Conservation (phyloP, 2,888 invertebrate genomes). For the Polydrusus pterygomalis region DNA sequence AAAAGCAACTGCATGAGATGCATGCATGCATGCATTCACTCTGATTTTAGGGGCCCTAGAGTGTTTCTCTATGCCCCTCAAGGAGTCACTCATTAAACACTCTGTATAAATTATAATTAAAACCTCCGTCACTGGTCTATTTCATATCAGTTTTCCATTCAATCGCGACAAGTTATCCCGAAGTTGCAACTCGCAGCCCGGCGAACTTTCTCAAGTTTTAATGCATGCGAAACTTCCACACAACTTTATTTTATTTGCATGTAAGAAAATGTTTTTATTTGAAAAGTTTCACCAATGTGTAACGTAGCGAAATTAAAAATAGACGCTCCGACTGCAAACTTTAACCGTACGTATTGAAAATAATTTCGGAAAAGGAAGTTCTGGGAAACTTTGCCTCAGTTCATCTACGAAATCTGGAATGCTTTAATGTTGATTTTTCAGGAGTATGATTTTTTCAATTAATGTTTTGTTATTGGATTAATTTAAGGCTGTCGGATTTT, state of each 20-base stretch:
- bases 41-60: no score
- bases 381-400: slow-evolving; percentile 26
- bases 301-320: slow-evolving; percentile 53
- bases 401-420: slow-evolving; percentile 18
- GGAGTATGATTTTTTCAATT: no score
- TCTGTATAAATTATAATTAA: no score
- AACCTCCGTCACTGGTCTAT: neutral
- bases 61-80: no score
- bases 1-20: no score
- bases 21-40: no score
- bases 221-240: slow-evolving; percentile 49
- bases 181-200: slow-evolving; percentile 30
- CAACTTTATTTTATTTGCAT: slow-evolving; percentile 54
- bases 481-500: no score
- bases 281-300: slow-evolving; percentile 51
- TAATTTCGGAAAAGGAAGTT: slow-evolving; percentile 43
- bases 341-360: slow-evolving; percentile 48
- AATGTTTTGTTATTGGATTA: no score
- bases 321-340: slow-evolving; percentile 40
- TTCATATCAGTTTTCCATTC: slow-evolving; percentile 9
- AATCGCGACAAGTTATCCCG: slow-evolving; percentile 41
- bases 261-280: slow-evolving; percentile 54
- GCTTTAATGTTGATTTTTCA: slow-evolving; percentile 3
- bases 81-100: no score
- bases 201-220: slow-evolving; percentile 42